Conservation (phyloP, 1,140 invertebrate species). For the Scaptomyza pallida region DNA sequence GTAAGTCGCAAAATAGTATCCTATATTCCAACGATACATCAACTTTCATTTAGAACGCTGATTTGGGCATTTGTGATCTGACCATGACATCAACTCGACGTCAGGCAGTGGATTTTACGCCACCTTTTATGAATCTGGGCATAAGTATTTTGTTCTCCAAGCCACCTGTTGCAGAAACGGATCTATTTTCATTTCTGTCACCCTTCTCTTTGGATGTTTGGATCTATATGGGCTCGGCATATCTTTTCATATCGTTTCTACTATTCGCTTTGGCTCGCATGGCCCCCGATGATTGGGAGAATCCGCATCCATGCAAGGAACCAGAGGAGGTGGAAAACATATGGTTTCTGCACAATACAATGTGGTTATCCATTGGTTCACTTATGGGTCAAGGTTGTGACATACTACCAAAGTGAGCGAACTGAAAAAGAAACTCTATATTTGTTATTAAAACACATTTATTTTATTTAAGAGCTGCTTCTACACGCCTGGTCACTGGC, state of each 20-base stretch:
- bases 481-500: conserved; percentile 91
- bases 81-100: conserved; percentile 95
- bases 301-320: conserved; percentile 93
- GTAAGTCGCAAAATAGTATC: conserved; percentile 85
- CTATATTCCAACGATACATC: too few species aligned
- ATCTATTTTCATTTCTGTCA: conserved; percentile 93
- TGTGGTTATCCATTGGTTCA: conserved; percentile 92
- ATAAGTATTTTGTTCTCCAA: conserved; percentile 92
- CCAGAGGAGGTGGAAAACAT: conserved; percentile 92
- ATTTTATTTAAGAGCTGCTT: conserved; percentile 88
- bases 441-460: not conserved
- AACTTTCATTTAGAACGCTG: conserved; percentile 88
- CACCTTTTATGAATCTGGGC: conserved; percentile 94
- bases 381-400: conserved; percentile 93
- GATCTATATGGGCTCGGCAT: conserved; percentile 96
- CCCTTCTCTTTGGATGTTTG: conserved; percentile 96
- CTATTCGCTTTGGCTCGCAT: conserved; percentile 91
- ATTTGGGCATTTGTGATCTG: conserved; percentile 95
- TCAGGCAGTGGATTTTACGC: conserved; percentile 93
- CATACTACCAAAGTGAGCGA: conserved; percentile 86
- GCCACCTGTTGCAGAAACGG: conserved; percentile 88
- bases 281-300: conserved; percentile 94
- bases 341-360: conserved; percentile 90
- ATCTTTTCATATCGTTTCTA: conserved; percentile 92
- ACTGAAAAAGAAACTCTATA: conserved; percentile 83